Evolutionary conservation across 1,140 invertebrate genomes (phyloP).

Genomic region (Acromyrmex echinatior): DNA sequence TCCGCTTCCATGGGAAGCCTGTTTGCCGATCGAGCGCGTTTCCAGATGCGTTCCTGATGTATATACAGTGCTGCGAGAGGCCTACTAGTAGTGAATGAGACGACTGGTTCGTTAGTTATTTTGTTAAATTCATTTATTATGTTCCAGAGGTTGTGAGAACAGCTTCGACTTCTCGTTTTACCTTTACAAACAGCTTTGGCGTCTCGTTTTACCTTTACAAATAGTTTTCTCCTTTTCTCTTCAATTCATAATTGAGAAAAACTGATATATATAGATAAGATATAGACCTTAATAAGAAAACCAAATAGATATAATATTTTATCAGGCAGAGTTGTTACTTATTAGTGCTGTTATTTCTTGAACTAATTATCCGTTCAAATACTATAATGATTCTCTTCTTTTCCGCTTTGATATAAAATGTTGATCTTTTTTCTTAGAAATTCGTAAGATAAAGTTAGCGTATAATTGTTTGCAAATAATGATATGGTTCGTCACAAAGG

Average conservation of each 20-base stretch:
- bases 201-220: slow-evolving; percentile 12
- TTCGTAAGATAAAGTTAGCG: neutral
- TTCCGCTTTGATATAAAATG: neutral
- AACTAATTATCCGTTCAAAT: neutral
- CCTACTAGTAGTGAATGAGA: neutral
- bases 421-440: neutral
- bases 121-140: slow-evolving; percentile 35
- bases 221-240: neutral
- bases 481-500: neutral
- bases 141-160: neutral
- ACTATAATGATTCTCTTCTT: neutral
- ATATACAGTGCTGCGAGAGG: neutral
- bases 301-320: slow-evolving; percentile 8
- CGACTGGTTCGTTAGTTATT: slow-evolving; percentile 31
- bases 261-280: neutral
- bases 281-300: slow-evolving; percentile 2
- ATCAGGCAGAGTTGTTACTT: neutral
- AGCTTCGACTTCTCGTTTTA: slow-evolving; percentile 3
- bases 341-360: neutral
- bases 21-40: slow-evolving; percentile 39
- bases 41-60: slow-evolving; percentile 40
- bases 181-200: neutral
- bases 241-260: slow-evolving; percentile 10
- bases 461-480: neutral
- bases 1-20: slow-evolving; percentile 37